Conservation (phyloP, 1,140 invertebrate species). For the Gerris buenoi region DNA sequence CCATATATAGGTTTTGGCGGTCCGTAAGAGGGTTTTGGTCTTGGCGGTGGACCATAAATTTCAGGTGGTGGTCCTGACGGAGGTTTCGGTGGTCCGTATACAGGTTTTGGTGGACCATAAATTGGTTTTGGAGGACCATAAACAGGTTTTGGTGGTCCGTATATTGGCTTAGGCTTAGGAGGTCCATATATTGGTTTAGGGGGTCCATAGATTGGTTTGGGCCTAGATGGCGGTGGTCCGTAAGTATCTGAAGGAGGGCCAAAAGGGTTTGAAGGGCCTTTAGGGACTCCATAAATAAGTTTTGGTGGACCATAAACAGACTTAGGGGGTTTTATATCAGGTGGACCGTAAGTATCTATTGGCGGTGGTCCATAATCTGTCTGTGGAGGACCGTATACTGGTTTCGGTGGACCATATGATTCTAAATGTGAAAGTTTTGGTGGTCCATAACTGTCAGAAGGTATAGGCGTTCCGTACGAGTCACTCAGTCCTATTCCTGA, state of each 20-base stretch:
- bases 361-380: constrained; percentile 30
- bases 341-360: constrained; percentile 27
- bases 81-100: constrained; percentile 26
- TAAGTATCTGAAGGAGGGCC: constrained; percentile 10
- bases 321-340: constrained; percentile 19
- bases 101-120: constrained; percentile 22
- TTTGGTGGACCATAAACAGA: constrained; percentile 24
- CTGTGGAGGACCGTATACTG: constrained; percentile 25
- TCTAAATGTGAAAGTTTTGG: not conserved
- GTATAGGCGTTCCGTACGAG: constrained; percentile 17
- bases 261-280: constrained; percentile 8
- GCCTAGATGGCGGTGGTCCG: constrained; percentile 7
- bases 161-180: constrained; percentile 17
- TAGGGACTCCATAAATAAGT: constrained; percentile 17
- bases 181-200: constrained; percentile 24
- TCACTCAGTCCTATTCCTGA: constrained; percentile 11
- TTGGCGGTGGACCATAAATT: constrained; percentile 24
- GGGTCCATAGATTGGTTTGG: constrained; percentile 20
- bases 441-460: constrained; percentile 12
- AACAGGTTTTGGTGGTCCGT: constrained; percentile 18
- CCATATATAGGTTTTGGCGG: constrained; percentile 24
- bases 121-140: constrained; percentile 13
- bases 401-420: constrained; percentile 20
- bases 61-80: constrained; percentile 26
- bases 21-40: constrained; percentile 20